phyloP scores from a whole-genome alignment of 2,888 invertebrate species.

The Lapara coniferarum region DNA sequence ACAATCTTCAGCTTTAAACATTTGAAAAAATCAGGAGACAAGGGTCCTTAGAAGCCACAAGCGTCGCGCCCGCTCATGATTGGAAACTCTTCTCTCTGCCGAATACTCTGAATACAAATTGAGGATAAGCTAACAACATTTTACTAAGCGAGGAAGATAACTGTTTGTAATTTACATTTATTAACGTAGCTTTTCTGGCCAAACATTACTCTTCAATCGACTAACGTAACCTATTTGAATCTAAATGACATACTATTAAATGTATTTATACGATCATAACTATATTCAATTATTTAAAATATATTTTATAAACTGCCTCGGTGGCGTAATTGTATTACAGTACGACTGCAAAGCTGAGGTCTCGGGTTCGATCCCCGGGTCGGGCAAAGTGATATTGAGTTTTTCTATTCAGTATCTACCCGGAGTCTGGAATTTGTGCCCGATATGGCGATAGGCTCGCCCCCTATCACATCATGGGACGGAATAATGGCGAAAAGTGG shows the following conservation, averaged over 20 bases:
- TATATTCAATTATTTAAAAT: no score
- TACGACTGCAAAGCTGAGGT: no score
- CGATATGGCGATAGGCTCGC: no score
- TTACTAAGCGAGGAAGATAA: conserved; percentile 51
- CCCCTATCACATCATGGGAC: no score
- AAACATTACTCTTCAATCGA: background rate
- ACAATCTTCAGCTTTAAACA: conserved; percentile 62
- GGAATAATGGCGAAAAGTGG: no score
- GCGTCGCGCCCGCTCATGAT: conserved; percentile 40
- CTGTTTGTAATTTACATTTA: conserved; percentile 37
- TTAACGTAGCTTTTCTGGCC: background rate
- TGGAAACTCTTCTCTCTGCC: conserved; percentile 52
- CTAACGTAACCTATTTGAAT: background rate
- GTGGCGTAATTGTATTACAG: no score
- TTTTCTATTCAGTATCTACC: no score
- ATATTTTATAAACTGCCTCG: no score
- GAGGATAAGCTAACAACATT: conserved; percentile 41
- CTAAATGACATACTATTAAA: background rate
- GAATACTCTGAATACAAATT: conserved; percentile 60
- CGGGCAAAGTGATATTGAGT: no score
- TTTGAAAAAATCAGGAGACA: conserved; percentile 65
- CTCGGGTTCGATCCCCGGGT: no score
- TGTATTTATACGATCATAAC: no score
- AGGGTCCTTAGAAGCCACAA: conserved; percentile 41
- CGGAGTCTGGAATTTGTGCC: no score